Evolutionary conservation across 2,888 invertebrate species (phyloP), one percentile per base, ranked within the genome.

Genomic region (Phorcus lineatus): DNA sequence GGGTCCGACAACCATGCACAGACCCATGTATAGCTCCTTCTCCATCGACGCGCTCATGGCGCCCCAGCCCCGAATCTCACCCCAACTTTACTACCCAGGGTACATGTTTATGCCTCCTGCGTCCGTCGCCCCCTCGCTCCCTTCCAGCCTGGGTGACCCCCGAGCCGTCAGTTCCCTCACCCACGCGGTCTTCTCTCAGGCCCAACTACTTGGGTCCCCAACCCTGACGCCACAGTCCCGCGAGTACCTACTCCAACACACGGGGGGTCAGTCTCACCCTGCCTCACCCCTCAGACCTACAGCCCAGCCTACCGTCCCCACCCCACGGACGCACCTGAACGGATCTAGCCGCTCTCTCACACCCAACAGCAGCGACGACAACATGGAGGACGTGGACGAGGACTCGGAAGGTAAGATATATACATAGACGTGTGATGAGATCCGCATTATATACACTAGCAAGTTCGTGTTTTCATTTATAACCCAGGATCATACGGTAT

Each of bases 21-120:
- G 86, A n/a, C 84, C 86, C 9, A 86, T 87, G 22, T 81, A 82
- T 53, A 85, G 83, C 52, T 85, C 89, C 24, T 89, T 89, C 84
- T 88, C 89, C 6, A 89, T 89, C 70, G 89, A 89, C 31, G 87
- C 88, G 4, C 78, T 89, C 11, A 89, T 89, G 78, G 85, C 88
- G 17, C 86, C 88, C 22, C 74, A 85, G 40, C 80, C 82, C 17
- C 78, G 88, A 24, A 75, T 79, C 11, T 84, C 85, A 17, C 86
- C 87, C 74, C 86, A 86, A 22, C 84, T 88, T 79, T 80, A 85
- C 57, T 86, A 87, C 75, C 86, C 86, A 52, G 85, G 86, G 9
- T 87, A 86, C 67, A 79, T 89, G 79, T 86, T 87, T 70, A 84
- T 89, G 83, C 86, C 89, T 13, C 85, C 86, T 0, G 67, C 74